These are phyloP conservation scores for Amblyopsis rosae DNA, from an alignment of 2,113 vertebrate species.

Conservation along the genomic window DNA sequence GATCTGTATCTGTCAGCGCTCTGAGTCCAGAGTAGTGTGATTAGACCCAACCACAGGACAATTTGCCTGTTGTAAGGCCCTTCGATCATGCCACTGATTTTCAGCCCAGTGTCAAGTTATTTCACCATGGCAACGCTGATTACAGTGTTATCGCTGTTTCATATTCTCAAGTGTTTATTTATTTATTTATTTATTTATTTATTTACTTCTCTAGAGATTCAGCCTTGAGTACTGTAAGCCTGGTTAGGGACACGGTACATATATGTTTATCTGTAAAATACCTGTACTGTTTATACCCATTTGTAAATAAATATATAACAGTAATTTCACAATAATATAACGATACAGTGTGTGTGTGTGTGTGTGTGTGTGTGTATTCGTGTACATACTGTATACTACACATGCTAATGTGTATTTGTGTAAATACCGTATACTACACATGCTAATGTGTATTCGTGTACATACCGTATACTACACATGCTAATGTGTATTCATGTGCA, in stretches of 20 bases:
- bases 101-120: conserved; percentile 58
- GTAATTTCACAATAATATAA: no score
- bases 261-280: background rate
- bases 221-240: background rate
- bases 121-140: conserved; percentile 67
- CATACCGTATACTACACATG: no score
- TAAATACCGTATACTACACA: no score
- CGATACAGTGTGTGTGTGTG: no score
- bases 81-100: conserved; percentile 68
- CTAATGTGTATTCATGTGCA: no score
- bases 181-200: conserved; percentile 6
- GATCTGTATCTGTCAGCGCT: conserved; percentile 72
- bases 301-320: no score
- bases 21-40: conserved; percentile 70
- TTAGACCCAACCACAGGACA: conserved; percentile 73
- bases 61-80: conserved; percentile 62
- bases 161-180: conserved; percentile 20
- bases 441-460: no score
- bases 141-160: conserved; percentile 56
- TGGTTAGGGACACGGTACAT: no score
- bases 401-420: conserved; percentile 3
- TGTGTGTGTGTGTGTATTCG: conserved; percentile 24
- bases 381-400: conserved; percentile 33
- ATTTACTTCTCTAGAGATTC: background rate
- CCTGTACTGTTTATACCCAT: no score